Percentiles rank a stretch among this genome's conserved stretches.
These are phyloP conservation scores for Luperina nickerlii DNA, from an alignment of 2,888 invertebrate genomes.

Conservation along the genomic window DNA sequence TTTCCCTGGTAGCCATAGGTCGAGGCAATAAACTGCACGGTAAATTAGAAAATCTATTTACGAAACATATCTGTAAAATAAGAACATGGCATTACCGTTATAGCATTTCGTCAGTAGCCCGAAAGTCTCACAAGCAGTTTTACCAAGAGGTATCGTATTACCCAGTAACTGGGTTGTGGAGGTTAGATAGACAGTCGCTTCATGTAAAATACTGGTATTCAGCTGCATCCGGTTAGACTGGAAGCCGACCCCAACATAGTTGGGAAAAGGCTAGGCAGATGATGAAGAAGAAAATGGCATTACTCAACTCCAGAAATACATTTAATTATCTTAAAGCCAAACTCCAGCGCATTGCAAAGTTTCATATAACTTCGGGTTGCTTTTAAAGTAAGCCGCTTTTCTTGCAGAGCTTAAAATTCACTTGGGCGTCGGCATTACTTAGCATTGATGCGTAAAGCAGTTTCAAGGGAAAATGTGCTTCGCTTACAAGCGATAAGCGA, in stretches of 20 bases:
- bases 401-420: constrained; percentile 64
- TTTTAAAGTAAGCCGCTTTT: constrained; percentile 86
- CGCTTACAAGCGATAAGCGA: constrained; percentile 9
- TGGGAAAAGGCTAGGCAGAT: no score
- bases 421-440: constrained; percentile 58
- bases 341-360: constrained; percentile 46
- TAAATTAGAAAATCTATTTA: not conserved
- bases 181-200: no score
- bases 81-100: no score
- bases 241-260: no score
- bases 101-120: no score
- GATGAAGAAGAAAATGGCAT: not conserved
- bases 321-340: constrained; percentile 21
- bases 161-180: no score
- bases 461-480: constrained; percentile 28
- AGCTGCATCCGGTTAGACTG: no score
- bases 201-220: no score
- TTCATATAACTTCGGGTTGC: constrained; percentile 65
- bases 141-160: no score
- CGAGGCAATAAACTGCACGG: not conserved
- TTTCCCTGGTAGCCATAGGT: not conserved
- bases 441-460: constrained; percentile 62
- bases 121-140: no score
- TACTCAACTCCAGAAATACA: constrained; percentile 26
- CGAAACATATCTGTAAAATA: not conserved